Evolutionary conservation across 2,113 vertebrate genomes (phyloP).

Genomic region (Sceloporus undulatus): DNA sequence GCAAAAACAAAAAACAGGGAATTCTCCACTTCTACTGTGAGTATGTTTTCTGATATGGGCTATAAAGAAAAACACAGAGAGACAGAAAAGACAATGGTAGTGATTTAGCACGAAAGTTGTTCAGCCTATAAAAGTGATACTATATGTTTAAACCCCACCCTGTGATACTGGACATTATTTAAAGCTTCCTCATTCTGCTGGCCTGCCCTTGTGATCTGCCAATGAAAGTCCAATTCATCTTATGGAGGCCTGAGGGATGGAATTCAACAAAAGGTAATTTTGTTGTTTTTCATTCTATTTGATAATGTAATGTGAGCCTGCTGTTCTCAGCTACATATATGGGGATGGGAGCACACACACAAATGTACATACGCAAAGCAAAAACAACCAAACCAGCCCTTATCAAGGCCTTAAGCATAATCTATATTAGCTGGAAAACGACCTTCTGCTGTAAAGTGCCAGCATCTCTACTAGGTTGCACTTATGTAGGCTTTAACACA

Average conservation of each 20-base stretch:
- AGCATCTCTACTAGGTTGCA: neutral
- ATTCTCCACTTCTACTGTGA: neutral
- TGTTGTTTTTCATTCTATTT: slow-evolving; percentile 16
- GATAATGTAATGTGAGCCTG: slow-evolving; percentile 4
- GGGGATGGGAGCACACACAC: neutral
- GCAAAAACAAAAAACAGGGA: neutral
- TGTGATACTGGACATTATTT: neutral
- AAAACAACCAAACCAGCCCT: neutral
- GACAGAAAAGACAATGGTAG: neutral
- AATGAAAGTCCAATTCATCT: neutral
- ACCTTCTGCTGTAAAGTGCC: neutral
- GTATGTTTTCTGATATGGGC: neutral
- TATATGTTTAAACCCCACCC: neutral
- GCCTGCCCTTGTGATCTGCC: neutral
- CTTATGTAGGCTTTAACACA: neutral
- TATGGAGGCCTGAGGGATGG: neutral
- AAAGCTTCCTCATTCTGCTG: neutral
- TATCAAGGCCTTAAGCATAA: slow-evolving; percentile 3
- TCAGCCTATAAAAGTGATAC: neutral
- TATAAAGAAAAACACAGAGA: neutral
- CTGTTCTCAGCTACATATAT: slow-evolving; percentile 5
- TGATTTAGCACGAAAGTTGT: neutral
- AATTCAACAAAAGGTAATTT: neutral
- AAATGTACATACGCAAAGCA: neutral
- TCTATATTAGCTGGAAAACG: slow-evolving; percentile 15